These are phyloP conservation scores for Hozukius guyotensis DNA, from an alignment of 2,797 vertebrate genomes.

Conservation along the genomic window DNA sequence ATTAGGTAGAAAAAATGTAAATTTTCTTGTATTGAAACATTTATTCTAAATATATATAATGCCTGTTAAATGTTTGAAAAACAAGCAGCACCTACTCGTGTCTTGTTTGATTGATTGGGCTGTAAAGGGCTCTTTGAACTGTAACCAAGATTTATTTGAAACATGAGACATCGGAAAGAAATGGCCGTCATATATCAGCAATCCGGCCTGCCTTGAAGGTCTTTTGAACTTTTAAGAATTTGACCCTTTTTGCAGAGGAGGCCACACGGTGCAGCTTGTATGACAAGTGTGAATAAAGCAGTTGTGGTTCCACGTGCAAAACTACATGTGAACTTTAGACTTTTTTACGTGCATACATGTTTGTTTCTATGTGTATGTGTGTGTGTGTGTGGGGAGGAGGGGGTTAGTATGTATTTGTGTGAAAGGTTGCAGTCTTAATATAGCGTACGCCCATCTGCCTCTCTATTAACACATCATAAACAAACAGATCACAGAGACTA, in stretches of 20 bases:
- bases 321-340: not conserved
- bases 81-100: not conserved
- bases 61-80: not conserved
- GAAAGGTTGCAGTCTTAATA: slow-evolving; percentile 51
- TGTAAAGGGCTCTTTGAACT: slow-evolving; percentile 35
- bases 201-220: not conserved
- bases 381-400: not conserved
- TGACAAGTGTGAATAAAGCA: not conserved
- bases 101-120: slow-evolving; percentile 16
- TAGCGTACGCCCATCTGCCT: slow-evolving; percentile 29
- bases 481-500: slow-evolving; percentile 3
- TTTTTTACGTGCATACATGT: not conserved
- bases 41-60: not conserved
- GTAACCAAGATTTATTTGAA: slow-evolving; percentile 44
- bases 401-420: not conserved
- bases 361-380: not conserved
- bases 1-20: no score
- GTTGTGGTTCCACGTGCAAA: not conserved
- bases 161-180: slow-evolving; percentile 22
- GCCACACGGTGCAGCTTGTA: not conserved
- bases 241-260: slow-evolving; percentile 31
- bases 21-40: not conserved
- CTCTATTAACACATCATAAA: slow-evolving; percentile 58
- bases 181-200: slow-evolving; percentile 40
- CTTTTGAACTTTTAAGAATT: slow-evolving; percentile 58